Conservation (phyloP, 2,888 invertebrate genomes). For the Drosophila pseudotakahashii region DNA sequence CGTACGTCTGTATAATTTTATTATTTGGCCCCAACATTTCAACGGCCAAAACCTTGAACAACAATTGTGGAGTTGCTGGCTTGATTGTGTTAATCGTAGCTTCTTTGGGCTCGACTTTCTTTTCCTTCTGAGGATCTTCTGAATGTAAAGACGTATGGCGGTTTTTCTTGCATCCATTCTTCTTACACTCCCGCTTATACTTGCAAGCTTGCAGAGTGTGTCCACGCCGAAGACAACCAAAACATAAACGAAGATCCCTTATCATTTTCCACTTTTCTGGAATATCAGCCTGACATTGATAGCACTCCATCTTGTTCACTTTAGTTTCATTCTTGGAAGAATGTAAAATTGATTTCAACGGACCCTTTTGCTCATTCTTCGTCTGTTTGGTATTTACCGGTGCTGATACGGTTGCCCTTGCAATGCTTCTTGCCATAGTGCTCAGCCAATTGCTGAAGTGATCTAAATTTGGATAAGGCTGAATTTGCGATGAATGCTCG, state of each 20-base stretch:
- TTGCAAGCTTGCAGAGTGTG: neutral
- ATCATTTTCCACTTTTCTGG: too few species aligned
- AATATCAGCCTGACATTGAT: neutral
- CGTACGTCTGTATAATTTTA: too few species aligned
- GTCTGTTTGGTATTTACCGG: neutral
- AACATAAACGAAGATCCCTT: neutral
- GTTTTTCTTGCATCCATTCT: neutral
- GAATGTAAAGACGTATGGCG: neutral
- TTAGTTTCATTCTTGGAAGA: neutral
- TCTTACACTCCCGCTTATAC: neutral
- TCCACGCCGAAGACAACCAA: conserved; percentile 1
- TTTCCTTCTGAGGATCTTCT: neutral
- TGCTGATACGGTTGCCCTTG: neutral
- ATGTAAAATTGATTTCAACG: neutral
- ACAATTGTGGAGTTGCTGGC: neutral
- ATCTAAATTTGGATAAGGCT: neutral
- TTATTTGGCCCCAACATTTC: neutral
- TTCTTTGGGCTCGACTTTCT: neutral
- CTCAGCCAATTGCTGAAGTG: neutral
- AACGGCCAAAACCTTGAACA: neutral
- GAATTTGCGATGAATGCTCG: neutral
- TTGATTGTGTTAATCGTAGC: conserved; percentile 1
- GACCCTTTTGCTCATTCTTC: neutral
- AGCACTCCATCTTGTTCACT: neutral
- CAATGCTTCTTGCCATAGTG: neutral